Conservation (phyloP, 2,113 vertebrate species). For the Prionailurus bengalensis region DNA sequence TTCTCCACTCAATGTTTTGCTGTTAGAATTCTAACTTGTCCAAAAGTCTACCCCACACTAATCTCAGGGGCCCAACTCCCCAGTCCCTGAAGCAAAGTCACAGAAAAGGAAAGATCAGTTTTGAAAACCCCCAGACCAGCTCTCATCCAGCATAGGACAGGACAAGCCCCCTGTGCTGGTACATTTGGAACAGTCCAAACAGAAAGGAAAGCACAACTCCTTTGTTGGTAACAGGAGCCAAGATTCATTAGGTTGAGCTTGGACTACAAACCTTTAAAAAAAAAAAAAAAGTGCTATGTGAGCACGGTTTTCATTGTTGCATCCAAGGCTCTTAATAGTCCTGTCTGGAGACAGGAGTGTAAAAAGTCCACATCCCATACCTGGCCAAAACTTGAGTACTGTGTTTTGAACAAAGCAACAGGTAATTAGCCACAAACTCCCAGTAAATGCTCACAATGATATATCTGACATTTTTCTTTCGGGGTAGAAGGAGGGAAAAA, state of each 20-base stretch:
- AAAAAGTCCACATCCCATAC: slow-evolving; percentile 64
- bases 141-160: neutral
- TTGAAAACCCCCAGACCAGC: slow-evolving; percentile 12
- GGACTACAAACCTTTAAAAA: slow-evolving; percentile 60
- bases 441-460: slow-evolving; percentile 48
- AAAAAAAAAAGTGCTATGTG: slow-evolving; percentile 56
- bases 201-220: slow-evolving; percentile 64
- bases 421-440: slow-evolving; percentile 58
- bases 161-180: neutral
- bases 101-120: slow-evolving; percentile 8
- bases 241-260: slow-evolving; percentile 60
- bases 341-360: slow-evolving; percentile 65
- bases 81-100: neutral
- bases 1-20: slow-evolving; percentile 43
- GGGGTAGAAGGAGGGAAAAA: neutral
- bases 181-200: slow-evolving; percentile 54
- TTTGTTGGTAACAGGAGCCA: slow-evolving; percentile 73
- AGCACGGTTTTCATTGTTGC: slow-evolving; percentile 69
- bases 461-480: slow-evolving; percentile 52
- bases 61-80: slow-evolving; percentile 5
- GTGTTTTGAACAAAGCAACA: slow-evolving; percentile 71
- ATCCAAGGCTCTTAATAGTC: slow-evolving; percentile 76
- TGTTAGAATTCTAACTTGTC: slow-evolving; percentile 55
- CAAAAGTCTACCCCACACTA: slow-evolving; percentile 18
- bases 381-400: slow-evolving; percentile 62